phyloP scores from a whole-genome alignment of 2,113 vertebrate genomes.

The Grantiella picta region DNA sequence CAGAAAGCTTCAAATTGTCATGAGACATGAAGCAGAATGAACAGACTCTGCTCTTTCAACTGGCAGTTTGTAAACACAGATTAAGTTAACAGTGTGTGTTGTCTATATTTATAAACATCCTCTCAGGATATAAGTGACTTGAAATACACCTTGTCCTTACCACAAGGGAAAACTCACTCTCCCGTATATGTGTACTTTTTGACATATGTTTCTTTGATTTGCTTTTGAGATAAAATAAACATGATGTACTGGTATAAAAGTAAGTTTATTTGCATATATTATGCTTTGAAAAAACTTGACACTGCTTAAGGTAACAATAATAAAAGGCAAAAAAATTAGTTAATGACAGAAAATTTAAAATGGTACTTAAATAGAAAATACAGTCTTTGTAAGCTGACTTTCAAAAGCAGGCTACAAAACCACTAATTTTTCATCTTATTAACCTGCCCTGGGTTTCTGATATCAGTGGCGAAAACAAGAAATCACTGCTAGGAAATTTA shows the following conservation, averaged over 20 bases:
- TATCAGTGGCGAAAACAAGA: neutral
- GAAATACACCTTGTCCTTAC: neutral
- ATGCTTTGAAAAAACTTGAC: neutral
- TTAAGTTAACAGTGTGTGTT: constrained; percentile 23
- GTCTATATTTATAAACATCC: constrained; percentile 34
- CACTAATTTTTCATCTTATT: neutral
- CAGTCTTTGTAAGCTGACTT: neutral
- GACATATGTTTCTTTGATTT: neutral
- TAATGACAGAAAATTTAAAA: neutral
- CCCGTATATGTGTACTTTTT: neutral
- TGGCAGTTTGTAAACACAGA: constrained; percentile 54
- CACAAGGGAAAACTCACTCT: neutral
- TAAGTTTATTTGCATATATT: neutral
- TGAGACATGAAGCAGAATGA: constrained; percentile 24
- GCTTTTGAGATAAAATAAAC: neutral
- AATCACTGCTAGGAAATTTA: neutral
- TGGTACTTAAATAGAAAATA: neutral
- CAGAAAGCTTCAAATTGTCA: constrained; percentile 1
- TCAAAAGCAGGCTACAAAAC: neutral
- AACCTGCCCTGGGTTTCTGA: neutral
- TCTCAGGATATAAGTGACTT: neutral
- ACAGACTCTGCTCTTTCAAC: constrained; percentile 19
- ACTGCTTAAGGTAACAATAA: neutral
- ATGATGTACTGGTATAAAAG: neutral
- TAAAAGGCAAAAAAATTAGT: neutral